Evolutionary conservation across 2,113 vertebrate species (phyloP).

Genomic region (Ramphastos sulfuratus): DNA sequence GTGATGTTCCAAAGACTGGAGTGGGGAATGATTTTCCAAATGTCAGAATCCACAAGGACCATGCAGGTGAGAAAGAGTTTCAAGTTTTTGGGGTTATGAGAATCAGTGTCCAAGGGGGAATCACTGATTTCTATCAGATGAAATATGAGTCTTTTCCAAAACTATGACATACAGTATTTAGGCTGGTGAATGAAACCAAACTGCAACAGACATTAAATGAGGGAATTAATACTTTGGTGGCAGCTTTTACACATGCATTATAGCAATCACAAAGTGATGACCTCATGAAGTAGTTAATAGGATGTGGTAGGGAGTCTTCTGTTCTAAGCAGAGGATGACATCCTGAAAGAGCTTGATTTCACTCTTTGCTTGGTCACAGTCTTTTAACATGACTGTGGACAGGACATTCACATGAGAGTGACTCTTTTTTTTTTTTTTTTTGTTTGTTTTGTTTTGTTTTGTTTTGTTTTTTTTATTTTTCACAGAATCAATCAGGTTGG

Average conservation of each 20-base stretch:
- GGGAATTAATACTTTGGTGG: background rate
- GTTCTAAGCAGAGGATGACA: background rate
- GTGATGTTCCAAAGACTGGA: background rate
- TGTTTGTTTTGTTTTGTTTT: background rate
- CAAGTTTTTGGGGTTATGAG: background rate
- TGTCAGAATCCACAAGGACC: background rate
- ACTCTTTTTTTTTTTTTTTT: background rate
- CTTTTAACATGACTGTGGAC: background rate
- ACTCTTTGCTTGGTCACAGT: background rate
- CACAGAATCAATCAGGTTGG: too few relatives aligned
- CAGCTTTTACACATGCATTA: background rate
- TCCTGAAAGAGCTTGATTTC: background rate
- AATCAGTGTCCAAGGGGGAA: background rate
- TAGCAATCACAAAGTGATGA: background rate
- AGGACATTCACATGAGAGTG: background rate
- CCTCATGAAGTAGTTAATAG: background rate
- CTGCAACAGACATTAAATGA: background rate
- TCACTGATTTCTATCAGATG: background rate
- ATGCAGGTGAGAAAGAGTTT: background rate
- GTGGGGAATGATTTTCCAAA: background rate
- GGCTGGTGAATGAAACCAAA: background rate
- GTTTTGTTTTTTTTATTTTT: background rate
- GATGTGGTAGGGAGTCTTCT: background rate
- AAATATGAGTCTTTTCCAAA: background rate
- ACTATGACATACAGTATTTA: background rate